phyloP scores from a whole-genome alignment of 2,113 vertebrate genomes.

The Butorides virescens region DNA sequence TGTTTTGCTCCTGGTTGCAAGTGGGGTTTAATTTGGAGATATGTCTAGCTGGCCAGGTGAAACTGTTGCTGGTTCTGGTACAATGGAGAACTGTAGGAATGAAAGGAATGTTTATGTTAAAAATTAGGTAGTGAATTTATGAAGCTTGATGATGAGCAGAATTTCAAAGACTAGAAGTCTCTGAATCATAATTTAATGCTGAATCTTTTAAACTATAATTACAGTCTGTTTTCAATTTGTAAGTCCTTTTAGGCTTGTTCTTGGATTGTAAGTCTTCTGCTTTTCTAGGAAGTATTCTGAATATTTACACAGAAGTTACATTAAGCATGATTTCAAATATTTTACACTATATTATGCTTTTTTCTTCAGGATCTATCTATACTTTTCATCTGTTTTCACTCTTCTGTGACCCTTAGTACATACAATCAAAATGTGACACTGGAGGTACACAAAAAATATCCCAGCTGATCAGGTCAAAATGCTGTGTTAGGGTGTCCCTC shows the following conservation, averaged over 20 bases:
- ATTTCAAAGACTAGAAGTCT: neutral
- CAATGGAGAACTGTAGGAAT: neutral
- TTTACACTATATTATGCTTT: neutral
- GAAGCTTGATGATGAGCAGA: neutral
- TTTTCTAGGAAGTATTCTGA: neutral
- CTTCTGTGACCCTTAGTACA: neutral
- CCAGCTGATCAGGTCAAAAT: neutral
- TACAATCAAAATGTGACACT: neutral
- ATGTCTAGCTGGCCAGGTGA: neutral
- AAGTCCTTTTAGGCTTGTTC: neutral
- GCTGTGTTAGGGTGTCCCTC: neutral
- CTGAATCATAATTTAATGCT: neutral
- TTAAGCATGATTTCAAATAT: neutral
- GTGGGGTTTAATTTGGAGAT: neutral
- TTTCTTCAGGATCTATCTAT: neutral
- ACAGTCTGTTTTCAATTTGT: neutral
- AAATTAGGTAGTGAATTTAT: neutral
- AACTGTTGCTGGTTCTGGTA: neutral
- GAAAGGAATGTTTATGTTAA: neutral
- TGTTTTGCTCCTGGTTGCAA: neutral
- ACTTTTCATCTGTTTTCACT: neutral
- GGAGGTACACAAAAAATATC: neutral
- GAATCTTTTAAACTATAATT: neutral
- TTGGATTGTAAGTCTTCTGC: neutral
- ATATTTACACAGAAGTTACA: neutral